Evolutionary conservation across 2,113 vertebrate genomes (phyloP).

Genomic region (Stigmatopora argus): DNA sequence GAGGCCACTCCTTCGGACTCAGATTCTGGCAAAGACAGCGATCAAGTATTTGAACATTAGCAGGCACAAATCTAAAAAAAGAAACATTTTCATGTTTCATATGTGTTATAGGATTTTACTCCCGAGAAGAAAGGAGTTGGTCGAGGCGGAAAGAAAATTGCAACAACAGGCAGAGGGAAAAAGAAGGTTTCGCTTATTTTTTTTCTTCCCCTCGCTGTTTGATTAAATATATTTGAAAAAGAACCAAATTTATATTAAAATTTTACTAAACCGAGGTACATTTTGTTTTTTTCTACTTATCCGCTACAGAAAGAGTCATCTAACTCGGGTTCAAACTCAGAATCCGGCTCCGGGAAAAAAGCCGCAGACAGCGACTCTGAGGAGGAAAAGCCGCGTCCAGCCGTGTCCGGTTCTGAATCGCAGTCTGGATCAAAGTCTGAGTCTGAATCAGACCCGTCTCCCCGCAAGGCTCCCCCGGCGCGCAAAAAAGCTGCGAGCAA

Average conservation of each 20-base stretch:
- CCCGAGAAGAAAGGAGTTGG: conserved; percentile 81
- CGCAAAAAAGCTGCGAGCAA: conserved; percentile 81
- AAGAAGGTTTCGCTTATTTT: conserved; percentile 51
- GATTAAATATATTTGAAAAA: background rate
- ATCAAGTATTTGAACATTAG: conserved; percentile 74
- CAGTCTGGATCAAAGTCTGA: conserved; percentile 76
- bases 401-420: conserved; percentile 71
- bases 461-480: conserved; percentile 75
- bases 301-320: conserved; percentile 71
- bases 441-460: conserved; percentile 83
- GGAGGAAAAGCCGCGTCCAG: conserved; percentile 73
- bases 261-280: background rate
- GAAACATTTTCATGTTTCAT: background rate
- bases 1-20: conserved; percentile 87
- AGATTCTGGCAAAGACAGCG: conserved; percentile 89
- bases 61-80: background rate
- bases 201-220: background rate
- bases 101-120: conserved; percentile 81
- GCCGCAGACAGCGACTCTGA: conserved; percentile 66
- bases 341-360: conserved; percentile 73
- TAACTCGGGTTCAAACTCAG: conserved; percentile 77
- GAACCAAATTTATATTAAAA: too few species aligned
- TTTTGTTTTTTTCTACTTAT: background rate
- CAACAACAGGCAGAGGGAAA: conserved; percentile 67
- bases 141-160: conserved; percentile 73